phyloP scores from a whole-genome alignment of 2,888 invertebrate genomes.

The Torymus texanus region DNA sequence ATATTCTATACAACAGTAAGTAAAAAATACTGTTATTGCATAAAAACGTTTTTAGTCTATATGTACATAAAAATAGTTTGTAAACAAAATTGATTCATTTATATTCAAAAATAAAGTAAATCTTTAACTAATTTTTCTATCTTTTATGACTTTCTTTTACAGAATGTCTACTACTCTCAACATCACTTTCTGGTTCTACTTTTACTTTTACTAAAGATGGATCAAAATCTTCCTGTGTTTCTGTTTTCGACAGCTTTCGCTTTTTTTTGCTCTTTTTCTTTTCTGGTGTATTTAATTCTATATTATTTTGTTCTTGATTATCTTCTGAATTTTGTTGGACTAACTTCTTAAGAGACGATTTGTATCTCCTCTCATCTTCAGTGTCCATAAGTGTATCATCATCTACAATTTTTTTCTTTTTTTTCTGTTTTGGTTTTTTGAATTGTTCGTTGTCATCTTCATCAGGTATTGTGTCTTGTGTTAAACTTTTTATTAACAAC shows the following conservation, averaged over 20 bases:
- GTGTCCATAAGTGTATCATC: constrained; percentile 28
- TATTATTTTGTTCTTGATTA: neutral
- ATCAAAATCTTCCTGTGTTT: constrained; percentile 31
- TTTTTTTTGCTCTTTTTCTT: constrained; percentile 36
- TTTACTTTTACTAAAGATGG: constrained; percentile 14
- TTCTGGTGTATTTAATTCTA: constrained; percentile 13
- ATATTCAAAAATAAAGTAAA: constrained; percentile 31
- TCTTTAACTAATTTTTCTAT: constrained; percentile 34
- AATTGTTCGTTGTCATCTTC: neutral
- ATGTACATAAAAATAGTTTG: constrained; percentile 45
- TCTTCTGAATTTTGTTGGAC: constrained; percentile 10
- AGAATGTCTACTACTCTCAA: neutral
- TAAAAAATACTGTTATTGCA: constrained; percentile 13
- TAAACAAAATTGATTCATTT: constrained; percentile 20
- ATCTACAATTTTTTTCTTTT: constrained; percentile 30
- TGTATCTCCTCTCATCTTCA: constrained; percentile 35
- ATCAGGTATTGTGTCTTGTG: neutral
- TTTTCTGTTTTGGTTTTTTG: neutral
- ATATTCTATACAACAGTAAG: constrained; percentile 13
- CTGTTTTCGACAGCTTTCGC: neutral
- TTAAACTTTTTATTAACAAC: too few species aligned
- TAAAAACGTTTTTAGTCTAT: constrained; percentile 21
- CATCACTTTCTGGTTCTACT: constrained; percentile 48
- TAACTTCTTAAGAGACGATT: constrained; percentile 28
- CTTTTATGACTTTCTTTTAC: constrained; percentile 3